These are phyloP conservation scores for Scolopax mira DNA, from an alignment of 2,113 vertebrate species.

Conservation along the genomic window DNA sequence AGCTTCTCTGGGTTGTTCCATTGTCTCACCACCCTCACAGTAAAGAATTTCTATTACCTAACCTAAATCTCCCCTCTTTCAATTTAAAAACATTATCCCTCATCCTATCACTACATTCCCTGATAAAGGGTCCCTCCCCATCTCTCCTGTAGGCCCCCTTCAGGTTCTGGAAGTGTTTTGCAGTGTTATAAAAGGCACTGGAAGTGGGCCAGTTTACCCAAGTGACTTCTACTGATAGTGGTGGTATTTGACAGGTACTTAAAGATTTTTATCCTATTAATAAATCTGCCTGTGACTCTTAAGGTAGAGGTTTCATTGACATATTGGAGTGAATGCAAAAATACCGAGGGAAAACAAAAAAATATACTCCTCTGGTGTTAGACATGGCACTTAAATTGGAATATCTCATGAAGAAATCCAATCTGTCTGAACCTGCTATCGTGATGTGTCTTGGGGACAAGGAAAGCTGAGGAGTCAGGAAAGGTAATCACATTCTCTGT, in stretches of 20 bases:
- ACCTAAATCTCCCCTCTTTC: too few species aligned
- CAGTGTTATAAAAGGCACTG: not conserved
- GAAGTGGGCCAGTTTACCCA: not conserved
- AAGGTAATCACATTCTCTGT: not conserved
- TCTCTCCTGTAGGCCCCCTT: too few species aligned
- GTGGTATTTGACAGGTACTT: not conserved
- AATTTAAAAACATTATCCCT: too few species aligned
- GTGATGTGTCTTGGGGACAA: not conserved
- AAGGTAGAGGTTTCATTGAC: not conserved
- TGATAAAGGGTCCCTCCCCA: too few species aligned
- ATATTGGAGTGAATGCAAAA: not conserved
- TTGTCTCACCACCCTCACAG: too few species aligned
- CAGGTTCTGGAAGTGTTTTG: not conserved
- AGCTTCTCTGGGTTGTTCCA: too few species aligned
- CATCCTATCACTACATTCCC: too few species aligned
- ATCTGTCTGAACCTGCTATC: not conserved
- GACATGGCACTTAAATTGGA: not conserved
- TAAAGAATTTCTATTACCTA: too few species aligned
- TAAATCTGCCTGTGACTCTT: not conserved
- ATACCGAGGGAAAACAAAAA: not conserved
- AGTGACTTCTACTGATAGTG: not conserved
- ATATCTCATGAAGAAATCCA: not conserved
- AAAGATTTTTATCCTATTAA: not conserved
- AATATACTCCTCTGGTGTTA: not conserved
- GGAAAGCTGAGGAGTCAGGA: not conserved